A percentile compares a stretch with the other conserved stretches of the same genome.
phyloP scores from a whole-genome alignment of 2,888 invertebrate genomes.

The Epirrhoe tristata region DNA sequence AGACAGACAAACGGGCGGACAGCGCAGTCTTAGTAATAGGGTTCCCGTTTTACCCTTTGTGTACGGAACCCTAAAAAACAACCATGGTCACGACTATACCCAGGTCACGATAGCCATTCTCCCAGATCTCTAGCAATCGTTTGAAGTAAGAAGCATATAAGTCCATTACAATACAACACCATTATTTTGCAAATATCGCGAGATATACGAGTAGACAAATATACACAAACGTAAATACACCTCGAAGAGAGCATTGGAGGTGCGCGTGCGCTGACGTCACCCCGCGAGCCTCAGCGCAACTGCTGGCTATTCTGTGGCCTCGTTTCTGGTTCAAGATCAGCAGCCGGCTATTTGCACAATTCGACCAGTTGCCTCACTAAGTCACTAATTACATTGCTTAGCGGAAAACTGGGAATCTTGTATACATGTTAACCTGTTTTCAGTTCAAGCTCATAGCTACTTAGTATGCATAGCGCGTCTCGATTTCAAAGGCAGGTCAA shows the following conservation, averaged over 20 bases:
- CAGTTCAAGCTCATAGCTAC: neutral
- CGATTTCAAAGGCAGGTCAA: neutral
- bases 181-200: too few species aligned
- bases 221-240: neutral
- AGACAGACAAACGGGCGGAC: too few species aligned
- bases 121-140: too few species aligned
- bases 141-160: too few species aligned
- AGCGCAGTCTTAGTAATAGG: too few species aligned
- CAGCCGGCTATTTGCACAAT: conserved; percentile 47
- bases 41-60: too few species aligned
- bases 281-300: conserved; percentile 45
- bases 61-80: too few species aligned
- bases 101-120: too few species aligned
- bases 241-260: conserved; percentile 28
- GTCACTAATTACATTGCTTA: conserved; percentile 9
- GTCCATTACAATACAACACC: too few species aligned
- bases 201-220: too few species aligned
- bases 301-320: conserved; percentile 47
- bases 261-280: conserved; percentile 61
- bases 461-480: neutral
- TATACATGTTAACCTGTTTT: neutral
- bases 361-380: conserved; percentile 12
- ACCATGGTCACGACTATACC: too few species aligned
- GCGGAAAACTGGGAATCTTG: neutral
- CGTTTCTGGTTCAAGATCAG: conserved; percentile 78